Conservation (phyloP, 1,140 invertebrate species). For the Trachymyrmex cornetzi region DNA sequence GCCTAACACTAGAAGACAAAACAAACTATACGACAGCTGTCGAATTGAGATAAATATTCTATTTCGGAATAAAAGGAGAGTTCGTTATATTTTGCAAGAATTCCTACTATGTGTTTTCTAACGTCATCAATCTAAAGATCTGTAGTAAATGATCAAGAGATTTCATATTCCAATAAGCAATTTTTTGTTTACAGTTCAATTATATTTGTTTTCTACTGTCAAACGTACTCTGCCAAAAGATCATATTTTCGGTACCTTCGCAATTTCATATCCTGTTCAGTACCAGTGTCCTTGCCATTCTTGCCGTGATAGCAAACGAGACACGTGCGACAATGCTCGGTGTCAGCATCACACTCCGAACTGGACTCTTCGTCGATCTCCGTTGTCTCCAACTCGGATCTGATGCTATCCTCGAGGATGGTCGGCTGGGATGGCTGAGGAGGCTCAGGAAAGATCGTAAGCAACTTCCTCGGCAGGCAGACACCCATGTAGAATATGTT, state of each 20-base stretch:
- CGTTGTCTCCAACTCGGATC: constrained; percentile 72
- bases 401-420: constrained; percentile 77
- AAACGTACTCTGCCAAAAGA: neutral
- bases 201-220: neutral
- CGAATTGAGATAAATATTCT: too few species aligned
- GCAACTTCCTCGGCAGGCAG: constrained; percentile 90
- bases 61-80: too few species aligned
- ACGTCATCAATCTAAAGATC: too few species aligned
- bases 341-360: constrained; percentile 79
- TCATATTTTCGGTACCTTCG: constrained; percentile 74
- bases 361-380: constrained; percentile 83
- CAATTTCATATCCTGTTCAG: constrained; percentile 79
- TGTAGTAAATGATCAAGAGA: too few species aligned
- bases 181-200: neutral
- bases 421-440: constrained; percentile 73
- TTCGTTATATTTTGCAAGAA: too few species aligned
- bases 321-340: constrained; percentile 80
- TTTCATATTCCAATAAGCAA: neutral
- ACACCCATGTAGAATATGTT: constrained; percentile 92
- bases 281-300: constrained; percentile 65
- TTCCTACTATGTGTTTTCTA: too few species aligned
- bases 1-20: too few species aligned
- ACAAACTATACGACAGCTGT: too few species aligned
- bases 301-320: constrained; percentile 81
- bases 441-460: constrained; percentile 90